A percentile compares a stretch with the other conserved stretches of the same genome.
Conservation (phyloP, 92 coral and sea anemone species). For the Micromussa lordhowensis region DNA sequence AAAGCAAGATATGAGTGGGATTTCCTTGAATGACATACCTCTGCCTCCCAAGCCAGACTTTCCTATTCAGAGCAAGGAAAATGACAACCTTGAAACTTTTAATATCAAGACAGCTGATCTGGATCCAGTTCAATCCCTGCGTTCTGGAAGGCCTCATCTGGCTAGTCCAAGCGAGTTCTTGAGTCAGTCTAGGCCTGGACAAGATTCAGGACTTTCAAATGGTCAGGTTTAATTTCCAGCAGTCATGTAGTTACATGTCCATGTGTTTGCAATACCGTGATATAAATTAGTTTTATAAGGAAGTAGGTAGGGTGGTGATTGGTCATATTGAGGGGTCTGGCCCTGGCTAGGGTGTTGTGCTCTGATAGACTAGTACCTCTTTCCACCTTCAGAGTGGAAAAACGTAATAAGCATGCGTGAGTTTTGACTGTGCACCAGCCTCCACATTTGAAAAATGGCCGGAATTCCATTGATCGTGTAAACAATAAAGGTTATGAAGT, state of each 20-base stretch:
- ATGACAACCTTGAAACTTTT: conserved; percentile 29
- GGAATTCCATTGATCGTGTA: no score
- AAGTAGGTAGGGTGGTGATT: no score
- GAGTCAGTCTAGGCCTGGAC: conserved; percentile 46
- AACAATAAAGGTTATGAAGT: no score
- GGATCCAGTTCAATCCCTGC: conserved; percentile 32
- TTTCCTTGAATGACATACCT: conserved; percentile 36
- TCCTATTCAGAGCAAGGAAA: not conserved
- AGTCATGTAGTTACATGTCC: not conserved
- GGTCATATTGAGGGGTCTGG: no score
- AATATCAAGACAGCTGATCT: conserved; percentile 33
- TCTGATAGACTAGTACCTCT: no score
- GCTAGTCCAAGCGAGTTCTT: conserved; percentile 79
- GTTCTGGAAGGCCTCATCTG: conserved; percentile 60
- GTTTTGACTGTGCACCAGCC: no score
- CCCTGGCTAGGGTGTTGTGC: no score
- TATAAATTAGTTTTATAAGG: no score
- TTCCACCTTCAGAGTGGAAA: no score
- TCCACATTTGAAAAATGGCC: no score
- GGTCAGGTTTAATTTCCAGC: not conserved
- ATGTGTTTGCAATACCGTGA: not conserved
- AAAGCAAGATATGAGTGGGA: not conserved
- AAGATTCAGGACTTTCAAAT: conserved; percentile 1
- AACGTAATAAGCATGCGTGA: no score
- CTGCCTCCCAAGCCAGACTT: conserved; percentile 25